These are phyloP conservation scores for Mola mola DNA, from an alignment of 2,113 vertebrate species.

Conservation along the genomic window DNA sequence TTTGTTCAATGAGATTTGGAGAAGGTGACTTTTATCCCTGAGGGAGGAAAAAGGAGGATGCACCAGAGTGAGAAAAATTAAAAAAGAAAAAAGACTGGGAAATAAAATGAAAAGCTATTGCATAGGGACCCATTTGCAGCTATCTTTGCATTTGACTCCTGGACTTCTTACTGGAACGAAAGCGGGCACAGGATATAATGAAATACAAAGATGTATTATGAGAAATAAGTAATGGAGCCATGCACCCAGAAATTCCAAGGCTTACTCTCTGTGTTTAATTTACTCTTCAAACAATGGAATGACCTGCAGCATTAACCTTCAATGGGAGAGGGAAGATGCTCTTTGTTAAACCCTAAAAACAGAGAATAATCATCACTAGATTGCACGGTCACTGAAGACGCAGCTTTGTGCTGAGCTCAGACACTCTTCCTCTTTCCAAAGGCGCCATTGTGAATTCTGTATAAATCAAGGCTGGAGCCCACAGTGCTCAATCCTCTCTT, in stretches of 20 bases:
- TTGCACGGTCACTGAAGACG: constrained; percentile 43
- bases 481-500: constrained; percentile 19
- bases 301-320: constrained; percentile 75
- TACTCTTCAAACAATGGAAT: constrained; percentile 73
- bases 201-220: constrained; percentile 80
- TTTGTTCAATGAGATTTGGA: constrained; percentile 82
- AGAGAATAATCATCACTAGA: constrained; percentile 58
- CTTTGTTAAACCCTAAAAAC: constrained; percentile 55
- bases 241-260: constrained; percentile 67
- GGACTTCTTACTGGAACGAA: constrained; percentile 73
- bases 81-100: neutral
- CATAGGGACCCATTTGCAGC: constrained; percentile 71
- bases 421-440: constrained; percentile 13
- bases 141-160: constrained; percentile 79
- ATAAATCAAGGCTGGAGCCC: constrained; percentile 1
- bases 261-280: constrained; percentile 73
- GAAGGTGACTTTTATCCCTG: constrained; percentile 83
- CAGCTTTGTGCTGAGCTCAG: constrained; percentile 42
- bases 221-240: constrained; percentile 74
- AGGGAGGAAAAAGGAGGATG: constrained; percentile 67
- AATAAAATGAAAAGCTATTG: constrained; percentile 60
- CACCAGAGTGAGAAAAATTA: constrained; percentile 31
- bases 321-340: constrained; percentile 54
- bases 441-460: constrained; percentile 19
- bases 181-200: constrained; percentile 69